Percentiles rank a stretch among this genome's conserved stretches.
These are phyloP conservation scores for Neosalanx taihuensis DNA, from an alignment of 2,797 vertebrate genomes.

Conservation along the genomic window DNA sequence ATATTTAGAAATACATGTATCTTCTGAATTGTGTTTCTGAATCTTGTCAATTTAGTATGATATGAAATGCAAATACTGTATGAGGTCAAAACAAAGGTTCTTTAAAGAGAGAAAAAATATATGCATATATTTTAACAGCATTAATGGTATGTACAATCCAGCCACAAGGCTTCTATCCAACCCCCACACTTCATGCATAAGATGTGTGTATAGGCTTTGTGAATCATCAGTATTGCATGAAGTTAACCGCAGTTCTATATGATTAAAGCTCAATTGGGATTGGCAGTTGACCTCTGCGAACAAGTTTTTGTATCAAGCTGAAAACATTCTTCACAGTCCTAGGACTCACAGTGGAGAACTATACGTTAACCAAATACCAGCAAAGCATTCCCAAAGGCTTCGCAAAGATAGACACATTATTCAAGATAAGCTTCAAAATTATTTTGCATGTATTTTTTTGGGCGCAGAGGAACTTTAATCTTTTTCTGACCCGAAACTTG, in stretches of 20 bases:
- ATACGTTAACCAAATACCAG: slow-evolving; percentile 2
- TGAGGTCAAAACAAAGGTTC: background rate
- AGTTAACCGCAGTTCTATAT: slow-evolving; percentile 36
- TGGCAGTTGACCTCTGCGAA: slow-evolving; percentile 26
- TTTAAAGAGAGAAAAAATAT: background rate
- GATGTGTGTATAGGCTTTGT: slow-evolving; percentile 44
- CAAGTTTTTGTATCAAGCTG: background rate
- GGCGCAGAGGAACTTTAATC: slow-evolving; percentile 47
- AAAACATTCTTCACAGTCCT: too few relatives aligned
- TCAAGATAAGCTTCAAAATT: slow-evolving; percentile 18
- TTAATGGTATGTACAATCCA: background rate
- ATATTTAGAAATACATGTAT: background rate
- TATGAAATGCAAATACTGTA: background rate
- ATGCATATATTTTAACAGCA: background rate
- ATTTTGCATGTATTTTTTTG: slow-evolving; percentile 37
- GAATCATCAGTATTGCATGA: slow-evolving; percentile 52
- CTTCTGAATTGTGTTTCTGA: background rate
- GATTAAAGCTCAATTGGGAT: slow-evolving; percentile 34
- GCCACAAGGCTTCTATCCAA: background rate
- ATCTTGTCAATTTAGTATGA: background rate
- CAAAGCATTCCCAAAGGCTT: slow-evolving; percentile 7
- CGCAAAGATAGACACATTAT: slow-evolving; percentile 14
- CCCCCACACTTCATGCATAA: slow-evolving; percentile 3
- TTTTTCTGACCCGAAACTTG: slow-evolving; percentile 46
- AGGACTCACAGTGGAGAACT: slow-evolving; percentile 12